These are phyloP conservation scores for Ranitomeya imitator DNA, from an alignment of 2,113 vertebrate genomes.

Conservation along the genomic window DNA sequence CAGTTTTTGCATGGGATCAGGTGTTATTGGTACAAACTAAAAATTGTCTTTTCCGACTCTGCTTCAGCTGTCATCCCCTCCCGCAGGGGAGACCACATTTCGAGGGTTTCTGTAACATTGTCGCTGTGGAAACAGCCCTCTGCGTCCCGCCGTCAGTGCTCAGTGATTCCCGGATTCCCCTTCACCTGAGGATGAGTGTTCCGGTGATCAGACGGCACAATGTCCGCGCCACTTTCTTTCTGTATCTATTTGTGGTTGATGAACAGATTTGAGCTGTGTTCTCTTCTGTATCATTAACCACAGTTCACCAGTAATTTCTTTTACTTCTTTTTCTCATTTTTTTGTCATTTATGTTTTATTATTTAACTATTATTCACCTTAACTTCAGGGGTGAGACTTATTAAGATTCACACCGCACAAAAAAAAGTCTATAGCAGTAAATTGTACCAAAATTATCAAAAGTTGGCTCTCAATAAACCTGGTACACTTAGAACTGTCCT, in stretches of 20 bases:
- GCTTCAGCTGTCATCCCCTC: constrained; percentile 18
- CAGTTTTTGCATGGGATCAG: constrained; percentile 48
- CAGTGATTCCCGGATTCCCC: constrained; percentile 21
- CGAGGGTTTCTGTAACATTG: not conserved
- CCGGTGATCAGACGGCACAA: not conserved
- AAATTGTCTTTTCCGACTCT: constrained; percentile 39
- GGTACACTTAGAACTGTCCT: too few relatives aligned
- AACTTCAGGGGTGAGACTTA: not conserved
- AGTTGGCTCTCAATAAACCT: too few relatives aligned
- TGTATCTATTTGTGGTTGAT: not conserved
- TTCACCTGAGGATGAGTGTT: constrained; percentile 17
- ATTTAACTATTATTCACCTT: not conserved
- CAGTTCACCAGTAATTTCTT: not conserved
- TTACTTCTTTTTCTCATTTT: not conserved
- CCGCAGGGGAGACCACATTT: not conserved
- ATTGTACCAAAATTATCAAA: too few relatives aligned
- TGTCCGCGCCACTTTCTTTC: not conserved
- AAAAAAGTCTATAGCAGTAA: too few relatives aligned
- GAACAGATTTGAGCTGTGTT: not conserved
- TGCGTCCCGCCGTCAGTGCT: not conserved
- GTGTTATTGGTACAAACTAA: constrained; percentile 34
- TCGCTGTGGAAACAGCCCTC: constrained; percentile 42
- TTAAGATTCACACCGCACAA: too few relatives aligned
- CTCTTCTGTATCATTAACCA: not conserved
- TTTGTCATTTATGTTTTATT: not conserved